These are phyloP conservation scores for Zaprionus bogoriensis DNA, from an alignment of 2,888 invertebrate species.

Conservation along the genomic window DNA sequence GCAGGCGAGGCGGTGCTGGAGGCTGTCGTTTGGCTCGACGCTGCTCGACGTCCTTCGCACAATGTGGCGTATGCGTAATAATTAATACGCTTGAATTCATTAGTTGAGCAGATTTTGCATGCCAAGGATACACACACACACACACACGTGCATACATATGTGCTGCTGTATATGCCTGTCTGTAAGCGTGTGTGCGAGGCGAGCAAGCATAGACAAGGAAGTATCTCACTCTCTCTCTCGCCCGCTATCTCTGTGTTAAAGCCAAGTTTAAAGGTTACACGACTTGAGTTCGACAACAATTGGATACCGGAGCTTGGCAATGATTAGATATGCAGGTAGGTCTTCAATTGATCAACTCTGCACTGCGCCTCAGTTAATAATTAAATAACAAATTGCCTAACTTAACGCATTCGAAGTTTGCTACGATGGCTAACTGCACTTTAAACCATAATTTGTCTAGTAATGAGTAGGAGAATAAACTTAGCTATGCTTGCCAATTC, in stretches of 20 bases:
- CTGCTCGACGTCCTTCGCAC: conserved; percentile 69
- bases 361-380: background rate
- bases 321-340: background rate
- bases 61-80: conserved; percentile 79
- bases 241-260: conserved; percentile 32
- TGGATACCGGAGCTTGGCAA: background rate
- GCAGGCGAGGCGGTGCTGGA: conserved; percentile 1
- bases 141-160: too few species aligned
- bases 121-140: conserved; percentile 55
- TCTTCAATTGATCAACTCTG: background rate
- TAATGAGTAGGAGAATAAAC: background rate
- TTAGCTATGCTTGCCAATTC: too few species aligned
- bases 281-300: background rate
- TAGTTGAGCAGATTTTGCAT: conserved; percentile 78
- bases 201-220: background rate
- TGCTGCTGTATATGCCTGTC: conserved; percentile 18
- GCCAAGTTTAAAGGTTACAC: conserved; percentile 14
- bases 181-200: background rate
- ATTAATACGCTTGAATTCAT: conserved; percentile 79
- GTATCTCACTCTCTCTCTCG: background rate
- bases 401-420: too few species aligned
- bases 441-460: background rate
- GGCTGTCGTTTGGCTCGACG: conserved; percentile 50
- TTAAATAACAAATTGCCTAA: background rate
- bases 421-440: too few species aligned